Percentiles rank a stretch among this genome's conserved stretches.
Conservation (phyloP, 2,113 vertebrate species). For the Lophius piscatorius region DNA sequence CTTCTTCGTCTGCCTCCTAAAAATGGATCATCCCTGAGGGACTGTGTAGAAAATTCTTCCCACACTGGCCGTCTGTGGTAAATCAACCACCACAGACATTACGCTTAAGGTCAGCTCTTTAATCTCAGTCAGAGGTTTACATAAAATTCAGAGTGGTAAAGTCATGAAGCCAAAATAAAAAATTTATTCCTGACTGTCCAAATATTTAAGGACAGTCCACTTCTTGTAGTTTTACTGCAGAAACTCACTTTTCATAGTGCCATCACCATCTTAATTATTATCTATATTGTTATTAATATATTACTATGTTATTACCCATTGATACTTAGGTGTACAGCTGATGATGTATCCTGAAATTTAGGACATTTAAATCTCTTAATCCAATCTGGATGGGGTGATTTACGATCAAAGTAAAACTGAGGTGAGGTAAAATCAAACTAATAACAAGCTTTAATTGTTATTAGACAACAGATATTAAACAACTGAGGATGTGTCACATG, state of each 20-base stretch:
- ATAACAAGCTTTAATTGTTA: no score
- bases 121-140: slow-evolving; percentile 15
- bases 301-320: no score
- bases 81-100: slow-evolving; percentile 1
- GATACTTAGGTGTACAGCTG: no score
- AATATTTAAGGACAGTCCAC: slow-evolving; percentile 22
- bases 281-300: no score
- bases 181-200: slow-evolving; percentile 9
- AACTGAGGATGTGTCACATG: no score
- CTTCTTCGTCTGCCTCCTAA: slow-evolving; percentile 1
- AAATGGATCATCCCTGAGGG: neutral
- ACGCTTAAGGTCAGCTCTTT: slow-evolving; percentile 52
- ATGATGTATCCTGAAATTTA: no score
- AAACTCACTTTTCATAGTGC: neutral
- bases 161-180: slow-evolving; percentile 25
- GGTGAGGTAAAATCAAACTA: no score
- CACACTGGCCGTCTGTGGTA: slow-evolving; percentile 17
- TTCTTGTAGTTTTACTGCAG: no score
- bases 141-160: slow-evolving; percentile 15
- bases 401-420: no score
- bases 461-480: no score
- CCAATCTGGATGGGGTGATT: no score
- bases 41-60: neutral
- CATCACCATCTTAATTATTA: slow-evolving; percentile 20
- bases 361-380: no score